These are phyloP conservation scores for Drosophila acutilabella DNA, from an alignment of 2,888 invertebrate species.

Conservation along the genomic window DNA sequence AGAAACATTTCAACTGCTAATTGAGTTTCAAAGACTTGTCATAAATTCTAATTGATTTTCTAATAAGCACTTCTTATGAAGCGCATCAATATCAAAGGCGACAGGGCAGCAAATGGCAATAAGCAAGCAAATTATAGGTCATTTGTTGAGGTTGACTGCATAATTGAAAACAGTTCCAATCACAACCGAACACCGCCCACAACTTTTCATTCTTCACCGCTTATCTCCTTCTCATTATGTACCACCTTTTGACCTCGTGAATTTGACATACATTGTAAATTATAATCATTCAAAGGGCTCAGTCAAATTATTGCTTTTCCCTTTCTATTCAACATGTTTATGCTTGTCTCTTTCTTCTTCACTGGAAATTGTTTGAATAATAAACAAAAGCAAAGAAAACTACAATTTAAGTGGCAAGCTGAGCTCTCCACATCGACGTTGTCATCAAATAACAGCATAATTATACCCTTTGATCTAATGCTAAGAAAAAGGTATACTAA, in stretches of 20 bases:
- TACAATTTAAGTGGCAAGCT: slow-evolving; percentile 10
- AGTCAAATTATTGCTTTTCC: slow-evolving; percentile 1
- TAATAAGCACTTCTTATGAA: slow-evolving; percentile 14
- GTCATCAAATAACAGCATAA: slow-evolving; percentile 12
- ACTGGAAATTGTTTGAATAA: slow-evolving; percentile 17
- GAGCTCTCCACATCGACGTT: slow-evolving; percentile 8
- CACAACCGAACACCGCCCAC: no score
- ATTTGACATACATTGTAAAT: slow-evolving; percentile 15
- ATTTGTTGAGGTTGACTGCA: slow-evolving; percentile 17
- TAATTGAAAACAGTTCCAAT: slow-evolving; percentile 6
- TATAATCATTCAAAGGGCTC: slow-evolving; percentile 1
- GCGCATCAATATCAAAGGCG: slow-evolving; percentile 26
- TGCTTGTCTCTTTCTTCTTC: neutral
- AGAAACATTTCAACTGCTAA: slow-evolving; percentile 12
- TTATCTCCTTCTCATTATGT: neutral
- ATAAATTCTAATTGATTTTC: slow-evolving; percentile 38
- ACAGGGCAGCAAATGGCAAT: slow-evolving; percentile 15
- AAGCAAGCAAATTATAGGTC: slow-evolving; percentile 20
- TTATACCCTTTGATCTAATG: neutral
- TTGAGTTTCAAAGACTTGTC: slow-evolving; percentile 12
- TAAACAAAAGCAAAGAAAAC: neutral
- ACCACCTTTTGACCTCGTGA: slow-evolving; percentile 1
- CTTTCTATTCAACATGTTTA: neutral
- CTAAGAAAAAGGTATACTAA: no score
- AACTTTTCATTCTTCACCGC: neutral